Conservation (phyloP, 2,888 invertebrate species). For the Coelogynopora nodosa region DNA sequence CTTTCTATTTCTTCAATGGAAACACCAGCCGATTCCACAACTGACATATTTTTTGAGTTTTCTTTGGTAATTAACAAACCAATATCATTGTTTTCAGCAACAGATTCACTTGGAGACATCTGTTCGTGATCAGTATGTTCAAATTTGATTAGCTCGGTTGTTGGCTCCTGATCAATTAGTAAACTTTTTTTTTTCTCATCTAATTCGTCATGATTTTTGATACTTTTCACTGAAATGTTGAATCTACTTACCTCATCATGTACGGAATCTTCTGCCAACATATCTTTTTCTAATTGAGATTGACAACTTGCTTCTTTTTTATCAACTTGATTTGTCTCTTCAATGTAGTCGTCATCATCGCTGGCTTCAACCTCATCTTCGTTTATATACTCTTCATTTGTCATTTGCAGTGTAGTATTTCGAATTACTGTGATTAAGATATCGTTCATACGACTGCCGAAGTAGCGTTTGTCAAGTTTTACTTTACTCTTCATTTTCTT, state of each 20-base stretch:
- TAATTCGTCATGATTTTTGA: not conserved
- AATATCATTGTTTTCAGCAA: no score
- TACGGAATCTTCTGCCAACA: not conserved
- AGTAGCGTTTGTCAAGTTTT: not conserved
- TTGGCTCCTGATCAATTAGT: no score
- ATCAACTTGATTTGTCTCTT: not conserved
- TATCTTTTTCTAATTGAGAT: not conserved
- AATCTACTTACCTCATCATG: not conserved
- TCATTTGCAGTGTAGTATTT: not conserved
- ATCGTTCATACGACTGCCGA: not conserved
- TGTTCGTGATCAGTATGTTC: not conserved
- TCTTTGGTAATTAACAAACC: no score
- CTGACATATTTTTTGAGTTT: no score
- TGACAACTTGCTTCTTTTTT: conserved; percentile 6
- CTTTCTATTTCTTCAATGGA: no score
- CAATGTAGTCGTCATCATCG: not conserved
- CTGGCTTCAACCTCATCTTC: not conserved
- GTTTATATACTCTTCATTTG: not conserved
- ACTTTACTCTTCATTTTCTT: not conserved
- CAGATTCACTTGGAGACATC: no score
- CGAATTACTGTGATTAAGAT: not conserved
- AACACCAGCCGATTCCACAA: no score
- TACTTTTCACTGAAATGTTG: not conserved
- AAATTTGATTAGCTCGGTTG: not conserved
- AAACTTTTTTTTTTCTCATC: not conserved